Conservation (phyloP, 2,797 vertebrate species). For the Dendrocincla tyrannina region DNA sequence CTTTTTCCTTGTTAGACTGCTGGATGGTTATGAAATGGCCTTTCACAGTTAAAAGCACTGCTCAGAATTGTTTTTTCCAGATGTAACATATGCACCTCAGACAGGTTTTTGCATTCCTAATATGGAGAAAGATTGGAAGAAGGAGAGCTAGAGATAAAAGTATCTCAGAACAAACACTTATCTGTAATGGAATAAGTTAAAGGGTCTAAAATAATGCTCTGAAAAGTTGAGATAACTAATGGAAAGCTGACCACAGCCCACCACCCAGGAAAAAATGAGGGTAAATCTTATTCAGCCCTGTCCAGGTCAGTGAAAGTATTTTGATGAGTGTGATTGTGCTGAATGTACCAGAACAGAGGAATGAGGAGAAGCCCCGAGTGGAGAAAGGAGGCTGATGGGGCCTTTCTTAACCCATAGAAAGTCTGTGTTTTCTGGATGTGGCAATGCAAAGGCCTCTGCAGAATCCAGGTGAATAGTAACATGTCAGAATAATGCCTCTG, state of each 20-base stretch:
- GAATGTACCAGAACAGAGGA: background rate
- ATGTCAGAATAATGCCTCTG: background rate
- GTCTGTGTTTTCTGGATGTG: background rate
- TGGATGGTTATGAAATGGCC: background rate
- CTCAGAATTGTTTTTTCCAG: background rate
- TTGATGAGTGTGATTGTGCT: background rate
- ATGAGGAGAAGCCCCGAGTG: constrained; percentile 25
- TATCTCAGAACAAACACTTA: background rate
- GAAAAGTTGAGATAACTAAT: background rate
- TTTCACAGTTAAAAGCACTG: background rate
- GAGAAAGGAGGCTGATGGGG: background rate
- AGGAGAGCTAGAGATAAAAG: background rate
- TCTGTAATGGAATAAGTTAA: background rate
- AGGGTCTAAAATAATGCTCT: background rate
- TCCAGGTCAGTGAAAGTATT: constrained; percentile 22
- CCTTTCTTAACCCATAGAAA: constrained; percentile 5
- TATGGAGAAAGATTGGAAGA: background rate
- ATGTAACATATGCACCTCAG: background rate
- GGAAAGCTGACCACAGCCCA: background rate
- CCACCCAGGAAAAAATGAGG: background rate
- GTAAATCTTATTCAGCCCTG: background rate
- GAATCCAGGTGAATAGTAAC: constrained; percentile 31
- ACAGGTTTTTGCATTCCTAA: background rate
- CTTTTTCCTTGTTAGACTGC: background rate
- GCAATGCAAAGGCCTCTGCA: background rate